Conservation (phyloP, 2,888 invertebrate genomes). For the Agriopis aurantiaria region DNA sequence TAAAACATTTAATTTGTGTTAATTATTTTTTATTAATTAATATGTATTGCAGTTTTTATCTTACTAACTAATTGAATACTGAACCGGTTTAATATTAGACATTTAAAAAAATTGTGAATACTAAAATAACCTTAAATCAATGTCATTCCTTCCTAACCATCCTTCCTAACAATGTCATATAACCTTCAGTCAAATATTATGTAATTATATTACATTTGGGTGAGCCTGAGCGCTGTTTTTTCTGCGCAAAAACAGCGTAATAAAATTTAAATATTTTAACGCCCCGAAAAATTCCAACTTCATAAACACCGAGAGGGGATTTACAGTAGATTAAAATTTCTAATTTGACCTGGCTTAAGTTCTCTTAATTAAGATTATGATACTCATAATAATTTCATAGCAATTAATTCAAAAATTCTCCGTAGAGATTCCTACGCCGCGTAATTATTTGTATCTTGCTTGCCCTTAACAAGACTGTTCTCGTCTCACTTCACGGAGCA, state of each 20-base stretch:
- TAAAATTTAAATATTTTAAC: constrained; percentile 46
- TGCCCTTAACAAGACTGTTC: constrained; percentile 50
- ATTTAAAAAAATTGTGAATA: no score
- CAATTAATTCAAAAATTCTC: constrained; percentile 81
- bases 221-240: no score
- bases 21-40: no score
- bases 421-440: constrained; percentile 61
- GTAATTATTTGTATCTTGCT: constrained; percentile 73
- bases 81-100: no score
- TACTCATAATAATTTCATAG: constrained; percentile 81
- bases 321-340: constrained; percentile 79
- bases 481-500: constrained; percentile 48
- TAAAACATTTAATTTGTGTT: no score
- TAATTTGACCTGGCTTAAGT: constrained; percentile 77
- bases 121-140: no score
- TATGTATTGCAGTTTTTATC: no score
- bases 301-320: constrained; percentile 65
- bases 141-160: no score
- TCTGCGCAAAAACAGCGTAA: constrained; percentile 24
- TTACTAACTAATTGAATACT: no score
- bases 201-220: no score
- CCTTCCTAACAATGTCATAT: no score
- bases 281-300: constrained; percentile 59
- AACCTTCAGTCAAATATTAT: no score
- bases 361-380: constrained; percentile 84